Evolutionary conservation across 2,113 vertebrate genomes (phyloP).

Genomic region (Rousettus leschenaultii): DNA sequence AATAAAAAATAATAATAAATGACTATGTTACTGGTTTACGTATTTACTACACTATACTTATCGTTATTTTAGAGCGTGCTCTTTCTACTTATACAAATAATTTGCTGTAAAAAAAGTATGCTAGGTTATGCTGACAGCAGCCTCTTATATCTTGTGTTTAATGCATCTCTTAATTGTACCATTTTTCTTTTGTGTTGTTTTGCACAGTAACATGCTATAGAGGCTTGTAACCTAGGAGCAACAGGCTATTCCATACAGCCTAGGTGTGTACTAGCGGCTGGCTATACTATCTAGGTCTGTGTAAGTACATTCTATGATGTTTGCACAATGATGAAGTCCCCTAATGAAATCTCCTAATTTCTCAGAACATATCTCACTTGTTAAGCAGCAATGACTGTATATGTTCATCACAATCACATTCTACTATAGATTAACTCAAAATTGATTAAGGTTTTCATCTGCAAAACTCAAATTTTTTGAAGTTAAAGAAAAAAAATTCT

Average conservation of each 20-base stretch:
- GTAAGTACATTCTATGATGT: background rate
- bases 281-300: background rate
- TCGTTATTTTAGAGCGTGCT: no score
- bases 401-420: background rate
- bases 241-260: no score
- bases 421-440: background rate
- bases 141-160: no score
- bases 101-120: no score
- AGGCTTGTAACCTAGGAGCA: background rate
- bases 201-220: background rate
- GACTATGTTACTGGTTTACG: no score
- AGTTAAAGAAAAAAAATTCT: background rate
- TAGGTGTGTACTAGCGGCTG: background rate
- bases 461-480: background rate
- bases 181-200: background rate
- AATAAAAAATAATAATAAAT: no score
- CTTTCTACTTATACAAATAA: no score
- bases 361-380: background rate
- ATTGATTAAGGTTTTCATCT: background rate
- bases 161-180: background rate
- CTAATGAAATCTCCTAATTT: background rate
- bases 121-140: no score
- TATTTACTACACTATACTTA: no score
- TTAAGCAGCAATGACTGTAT: background rate
- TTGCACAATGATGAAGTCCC: background rate